Percentiles rank a stretch among this genome's conserved stretches.
phyloP scores from a whole-genome alignment of 2,113 vertebrate species.

The Drymodes brunneopygia region DNA sequence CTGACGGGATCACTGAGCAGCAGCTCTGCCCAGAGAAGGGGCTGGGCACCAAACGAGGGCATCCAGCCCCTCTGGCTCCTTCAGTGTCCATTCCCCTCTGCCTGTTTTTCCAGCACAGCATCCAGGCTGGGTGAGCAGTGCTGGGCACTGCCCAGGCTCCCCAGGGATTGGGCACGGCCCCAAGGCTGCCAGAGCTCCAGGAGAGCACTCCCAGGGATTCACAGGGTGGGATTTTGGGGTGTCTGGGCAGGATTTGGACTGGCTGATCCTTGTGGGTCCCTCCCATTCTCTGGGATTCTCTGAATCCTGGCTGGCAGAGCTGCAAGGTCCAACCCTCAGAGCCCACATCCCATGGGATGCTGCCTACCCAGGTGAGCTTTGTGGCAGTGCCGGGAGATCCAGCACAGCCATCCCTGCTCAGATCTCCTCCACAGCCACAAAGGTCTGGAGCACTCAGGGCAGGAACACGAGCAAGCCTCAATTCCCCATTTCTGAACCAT shows the following conservation, averaged over 20 bases:
- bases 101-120: neutral
- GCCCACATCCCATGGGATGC: fast-evolving
- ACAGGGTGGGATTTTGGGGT: neutral
- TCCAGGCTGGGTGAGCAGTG: neutral
- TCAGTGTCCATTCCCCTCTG: fast-evolving
- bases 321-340: neutral
- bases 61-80: neutral
- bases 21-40: neutral
- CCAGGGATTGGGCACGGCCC: neutral
- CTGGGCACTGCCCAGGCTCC: neutral
- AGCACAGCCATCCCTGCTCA: neutral
- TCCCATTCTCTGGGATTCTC: neutral
- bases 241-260: neutral
- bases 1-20: neutral
- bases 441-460: neutral
- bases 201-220: fast-evolving
- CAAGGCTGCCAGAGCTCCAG: neutral
- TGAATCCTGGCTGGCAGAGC: neutral
- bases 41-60: fast-evolving
- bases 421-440: fast-evolving
- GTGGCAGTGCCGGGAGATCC: fast-evolving
- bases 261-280: no score
- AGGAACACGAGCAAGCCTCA: fast-evolving
- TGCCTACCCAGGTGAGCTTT: neutral
- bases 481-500: neutral